These are phyloP conservation scores for Uropsilus gracilis DNA, from an alignment of 2,113 vertebrate genomes.

Conservation along the genomic window DNA sequence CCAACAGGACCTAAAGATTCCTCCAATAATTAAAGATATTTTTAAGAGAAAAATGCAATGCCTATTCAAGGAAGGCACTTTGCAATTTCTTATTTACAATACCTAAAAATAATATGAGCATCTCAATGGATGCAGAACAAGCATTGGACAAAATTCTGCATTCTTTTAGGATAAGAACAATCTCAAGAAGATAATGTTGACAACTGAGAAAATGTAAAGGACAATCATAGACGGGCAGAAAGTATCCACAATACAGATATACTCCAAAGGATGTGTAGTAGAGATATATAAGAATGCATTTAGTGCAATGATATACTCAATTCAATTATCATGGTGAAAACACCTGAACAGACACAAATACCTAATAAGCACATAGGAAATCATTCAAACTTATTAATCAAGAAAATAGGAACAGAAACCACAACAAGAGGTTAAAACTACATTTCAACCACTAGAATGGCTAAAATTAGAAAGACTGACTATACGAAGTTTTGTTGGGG, in stretches of 20 bases:
- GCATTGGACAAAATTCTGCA: not conserved
- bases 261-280: not conserved
- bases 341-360: not conserved
- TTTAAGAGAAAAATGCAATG: slow-evolving; percentile 12
- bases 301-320: not conserved
- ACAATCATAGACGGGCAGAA: not conserved
- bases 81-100: not conserved
- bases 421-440: not conserved
- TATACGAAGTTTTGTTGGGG: not conserved
- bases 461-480: not conserved
- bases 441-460: not conserved
- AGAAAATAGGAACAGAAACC: slow-evolving; percentile 13
- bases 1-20: not conserved
- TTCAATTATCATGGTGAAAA: slow-evolving; percentile 8
- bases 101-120: not conserved
- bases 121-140: not conserved
- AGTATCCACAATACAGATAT: not conserved
- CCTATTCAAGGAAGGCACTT: not conserved
- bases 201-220: slow-evolving; percentile 18
- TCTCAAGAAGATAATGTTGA: not conserved
- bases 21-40: slow-evolving; percentile 6
- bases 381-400: not conserved
- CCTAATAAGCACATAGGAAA: not conserved
- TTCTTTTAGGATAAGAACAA: not conserved
- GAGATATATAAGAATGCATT: not conserved